Evolutionary conservation across 2,113 vertebrate species (phyloP).

Genomic region (Pelmatolapia mariae): DNA sequence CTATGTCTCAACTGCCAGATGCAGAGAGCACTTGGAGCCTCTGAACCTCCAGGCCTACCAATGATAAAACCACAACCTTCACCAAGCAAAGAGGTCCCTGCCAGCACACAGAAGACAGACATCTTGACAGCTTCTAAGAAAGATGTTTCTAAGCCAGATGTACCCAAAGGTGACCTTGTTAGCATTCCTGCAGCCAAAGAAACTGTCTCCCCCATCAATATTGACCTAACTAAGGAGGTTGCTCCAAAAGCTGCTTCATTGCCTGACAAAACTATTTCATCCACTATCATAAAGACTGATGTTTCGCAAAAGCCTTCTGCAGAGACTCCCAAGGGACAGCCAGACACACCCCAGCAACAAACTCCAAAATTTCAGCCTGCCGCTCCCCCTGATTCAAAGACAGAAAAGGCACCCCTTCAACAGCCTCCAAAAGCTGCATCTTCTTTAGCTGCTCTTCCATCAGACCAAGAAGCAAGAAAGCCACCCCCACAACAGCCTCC

Average conservation of each 20-base stretch:
- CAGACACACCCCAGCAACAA: slow-evolving; percentile 18
- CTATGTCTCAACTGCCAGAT: slow-evolving; percentile 94
- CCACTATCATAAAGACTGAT: not conserved
- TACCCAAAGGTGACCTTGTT: slow-evolving; percentile 5
- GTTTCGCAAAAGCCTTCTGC: slow-evolving; percentile 8
- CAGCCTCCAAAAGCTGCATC: not conserved
- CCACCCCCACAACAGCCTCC: not conserved
- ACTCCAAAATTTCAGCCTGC: slow-evolving; percentile 47
- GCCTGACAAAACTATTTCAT: slow-evolving; percentile 20
- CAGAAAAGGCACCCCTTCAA: not conserved
- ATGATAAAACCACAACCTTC: slow-evolving; percentile 64
- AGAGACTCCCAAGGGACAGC: slow-evolving; percentile 29
- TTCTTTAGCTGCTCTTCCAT: slow-evolving; percentile 20
- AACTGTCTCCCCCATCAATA: not conserved
- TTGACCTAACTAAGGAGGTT: not conserved
- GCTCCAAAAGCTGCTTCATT: slow-evolving; percentile 11
- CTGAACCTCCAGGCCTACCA: slow-evolving; percentile 71
- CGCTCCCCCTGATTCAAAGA: slow-evolving; percentile 7
- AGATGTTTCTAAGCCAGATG: not conserved
- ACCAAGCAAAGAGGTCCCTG: slow-evolving; percentile 55
- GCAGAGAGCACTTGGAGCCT: slow-evolving; percentile 83
- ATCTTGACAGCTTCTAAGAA: not conserved
- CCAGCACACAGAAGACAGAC: not conserved
- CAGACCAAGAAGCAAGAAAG: not conserved
- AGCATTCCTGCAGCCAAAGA: not conserved